These are phyloP conservation scores for Dusona sp. DNA, from an alignment of 2,888 invertebrate species.

Conservation along the genomic window DNA sequence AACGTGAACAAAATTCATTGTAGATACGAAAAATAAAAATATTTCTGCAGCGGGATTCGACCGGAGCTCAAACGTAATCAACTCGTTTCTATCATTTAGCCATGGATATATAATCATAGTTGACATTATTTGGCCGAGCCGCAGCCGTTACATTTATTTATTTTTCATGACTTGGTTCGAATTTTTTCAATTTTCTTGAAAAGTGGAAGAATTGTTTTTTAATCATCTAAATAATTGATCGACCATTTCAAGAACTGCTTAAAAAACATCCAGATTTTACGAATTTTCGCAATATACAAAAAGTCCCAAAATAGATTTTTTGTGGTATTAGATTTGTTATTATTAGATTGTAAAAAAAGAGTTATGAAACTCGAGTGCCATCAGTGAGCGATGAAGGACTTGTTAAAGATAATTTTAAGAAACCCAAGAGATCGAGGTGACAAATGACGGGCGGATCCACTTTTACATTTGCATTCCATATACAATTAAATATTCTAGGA, in stretches of 20 bases:
- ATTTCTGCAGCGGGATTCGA: too few relatives aligned
- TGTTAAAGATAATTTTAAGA: background rate
- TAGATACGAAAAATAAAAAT: too few relatives aligned
- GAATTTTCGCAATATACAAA: background rate
- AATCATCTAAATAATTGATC: background rate
- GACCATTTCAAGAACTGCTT: too few relatives aligned
- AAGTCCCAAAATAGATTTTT: background rate
- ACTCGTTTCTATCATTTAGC: too few relatives aligned
- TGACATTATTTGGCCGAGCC: too few relatives aligned
- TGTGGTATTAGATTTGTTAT: background rate
- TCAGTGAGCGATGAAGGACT: background rate
- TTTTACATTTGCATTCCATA: slow-evolving; percentile 18
- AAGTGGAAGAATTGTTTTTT: background rate
- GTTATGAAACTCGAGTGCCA: background rate
- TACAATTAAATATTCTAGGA: slow-evolving; percentile 9
- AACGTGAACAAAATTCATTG: too few relatives aligned
- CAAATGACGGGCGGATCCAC: background rate
- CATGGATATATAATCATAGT: too few relatives aligned
- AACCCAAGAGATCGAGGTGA: background rate
- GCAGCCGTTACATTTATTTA: too few relatives aligned
- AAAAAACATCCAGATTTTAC: background rate
- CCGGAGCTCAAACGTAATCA: too few relatives aligned
- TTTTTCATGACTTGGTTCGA: background rate
- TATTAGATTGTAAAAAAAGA: background rate
- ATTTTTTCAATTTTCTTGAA: background rate